These are phyloP conservation scores for Chloroclystis v-ata DNA, from an alignment of 2,888 invertebrate genomes.

Conservation along the genomic window DNA sequence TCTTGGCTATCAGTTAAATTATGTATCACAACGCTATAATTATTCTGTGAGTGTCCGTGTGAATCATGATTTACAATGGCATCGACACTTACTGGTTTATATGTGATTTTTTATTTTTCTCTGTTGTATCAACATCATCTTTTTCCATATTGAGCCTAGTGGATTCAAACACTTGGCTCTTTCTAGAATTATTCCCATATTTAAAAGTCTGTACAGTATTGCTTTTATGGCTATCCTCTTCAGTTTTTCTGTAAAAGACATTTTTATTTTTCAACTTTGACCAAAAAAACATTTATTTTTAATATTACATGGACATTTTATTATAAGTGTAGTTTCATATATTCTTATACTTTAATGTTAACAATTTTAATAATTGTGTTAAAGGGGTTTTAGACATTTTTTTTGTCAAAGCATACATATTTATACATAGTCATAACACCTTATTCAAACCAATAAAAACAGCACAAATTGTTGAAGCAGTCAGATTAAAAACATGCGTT, in stretches of 20 bases:
- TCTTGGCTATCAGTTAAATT: too few relatives aligned
- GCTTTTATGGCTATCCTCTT: conserved; percentile 69
- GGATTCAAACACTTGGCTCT: conserved; percentile 84
- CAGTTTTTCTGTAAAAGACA: conserved; percentile 71
- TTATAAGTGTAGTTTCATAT: too few relatives aligned
- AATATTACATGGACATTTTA: too few relatives aligned
- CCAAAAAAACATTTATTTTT: conserved; percentile 6
- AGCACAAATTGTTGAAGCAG: conserved; percentile 8
- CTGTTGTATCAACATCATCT: conserved; percentile 85
- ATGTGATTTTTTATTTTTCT: conserved; percentile 77
- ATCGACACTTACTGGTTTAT: conserved; percentile 64
- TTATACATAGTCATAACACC: conserved; percentile 16
- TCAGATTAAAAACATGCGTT: too few relatives aligned
- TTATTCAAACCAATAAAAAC: conserved; percentile 8
- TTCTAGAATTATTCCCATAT: conserved; percentile 70
- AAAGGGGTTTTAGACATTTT: not conserved
- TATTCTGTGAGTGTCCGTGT: conserved; percentile 2
- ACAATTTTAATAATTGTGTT: too few relatives aligned
- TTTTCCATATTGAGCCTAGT: conserved; percentile 84
- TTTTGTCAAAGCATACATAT: not conserved
- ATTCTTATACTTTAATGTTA: too few relatives aligned
- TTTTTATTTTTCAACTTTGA: conserved; percentile 25
- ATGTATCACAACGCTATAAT: not conserved
- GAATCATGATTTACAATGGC: conserved; percentile 15
- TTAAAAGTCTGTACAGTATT: conserved; percentile 68